Conservation (phyloP, 2,113 vertebrate genomes). For the Corythornis vintsioides region DNA sequence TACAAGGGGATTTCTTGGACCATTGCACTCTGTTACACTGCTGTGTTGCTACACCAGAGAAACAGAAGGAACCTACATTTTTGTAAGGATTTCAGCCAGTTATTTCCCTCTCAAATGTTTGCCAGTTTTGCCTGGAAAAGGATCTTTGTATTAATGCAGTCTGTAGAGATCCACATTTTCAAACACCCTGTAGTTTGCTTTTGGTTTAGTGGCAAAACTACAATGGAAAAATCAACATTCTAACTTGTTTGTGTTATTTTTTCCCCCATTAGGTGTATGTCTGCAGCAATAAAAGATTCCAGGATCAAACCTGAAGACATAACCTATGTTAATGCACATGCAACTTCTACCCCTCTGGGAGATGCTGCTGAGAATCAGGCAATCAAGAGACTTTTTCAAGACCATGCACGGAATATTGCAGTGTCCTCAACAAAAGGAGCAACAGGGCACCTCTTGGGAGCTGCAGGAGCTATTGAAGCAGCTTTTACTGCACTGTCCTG, state of each 20-base stretch:
- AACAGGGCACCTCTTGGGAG: conserved; percentile 93
- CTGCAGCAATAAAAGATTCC: conserved; percentile 87
- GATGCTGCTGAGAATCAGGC: conserved; percentile 94
- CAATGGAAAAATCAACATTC: not conserved
- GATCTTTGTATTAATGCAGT: not conserved
- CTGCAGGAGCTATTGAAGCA: conserved; percentile 90
- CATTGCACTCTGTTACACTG: not conserved
- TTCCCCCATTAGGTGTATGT: conserved; percentile 85
- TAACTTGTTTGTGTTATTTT: not conserved
- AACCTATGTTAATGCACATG: conserved; percentile 93
- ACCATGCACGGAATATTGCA: conserved; percentile 73
- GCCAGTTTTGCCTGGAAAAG: not conserved
- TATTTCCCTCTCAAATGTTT: not conserved
- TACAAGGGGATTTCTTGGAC: not conserved
- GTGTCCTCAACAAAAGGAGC: conserved; percentile 97
- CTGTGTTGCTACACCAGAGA: not conserved
- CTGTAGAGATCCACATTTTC: not conserved
- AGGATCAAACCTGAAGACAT: conserved; percentile 80
- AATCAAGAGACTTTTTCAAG: conserved; percentile 88
- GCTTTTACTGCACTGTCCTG: conserved; percentile 92
- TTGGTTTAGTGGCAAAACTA: not conserved
- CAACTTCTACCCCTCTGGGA: conserved; percentile 93
- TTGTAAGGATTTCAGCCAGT: not conserved
- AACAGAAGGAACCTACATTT: not conserved
- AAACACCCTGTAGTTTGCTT: not conserved